Evolutionary conservation across 2,113 vertebrate genomes (phyloP).

Genomic region (Lanius ludovicianus): DNA sequence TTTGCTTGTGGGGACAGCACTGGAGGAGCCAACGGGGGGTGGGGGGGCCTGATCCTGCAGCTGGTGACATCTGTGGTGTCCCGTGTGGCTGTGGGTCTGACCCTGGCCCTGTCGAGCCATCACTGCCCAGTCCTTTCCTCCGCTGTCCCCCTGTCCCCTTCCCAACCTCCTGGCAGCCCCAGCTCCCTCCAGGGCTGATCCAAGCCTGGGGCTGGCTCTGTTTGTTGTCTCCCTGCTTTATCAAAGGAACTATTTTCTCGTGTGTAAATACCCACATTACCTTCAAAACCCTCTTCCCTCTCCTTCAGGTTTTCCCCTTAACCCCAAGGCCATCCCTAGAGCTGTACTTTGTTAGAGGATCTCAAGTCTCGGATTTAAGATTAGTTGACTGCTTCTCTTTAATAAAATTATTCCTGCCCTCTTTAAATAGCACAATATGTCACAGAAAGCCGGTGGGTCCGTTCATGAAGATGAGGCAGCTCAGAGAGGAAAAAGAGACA

Average conservation of each 20-base stretch:
- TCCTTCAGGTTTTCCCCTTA: background rate
- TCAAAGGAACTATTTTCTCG: background rate
- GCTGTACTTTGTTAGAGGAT: background rate
- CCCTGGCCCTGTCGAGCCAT: accelerated
- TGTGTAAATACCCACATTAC: accelerated
- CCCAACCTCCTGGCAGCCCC: background rate
- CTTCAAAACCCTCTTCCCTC: background rate
- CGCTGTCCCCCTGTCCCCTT: accelerated
- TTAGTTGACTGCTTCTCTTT: background rate
- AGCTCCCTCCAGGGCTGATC: background rate
- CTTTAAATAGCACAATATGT: slow-evolving; percentile 29
- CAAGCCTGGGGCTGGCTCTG: accelerated
- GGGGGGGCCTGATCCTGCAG: background rate
- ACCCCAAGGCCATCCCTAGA: background rate
- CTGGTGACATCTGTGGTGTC: accelerated
- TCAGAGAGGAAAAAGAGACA: background rate
- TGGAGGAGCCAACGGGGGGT: background rate
- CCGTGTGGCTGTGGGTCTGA: background rate
- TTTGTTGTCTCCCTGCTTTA: background rate
- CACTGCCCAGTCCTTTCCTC: background rate
- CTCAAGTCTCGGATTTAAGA: background rate
- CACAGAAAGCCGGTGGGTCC: background rate
- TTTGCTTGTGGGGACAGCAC: background rate
- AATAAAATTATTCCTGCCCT: slow-evolving; percentile 24
- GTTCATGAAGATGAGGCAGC: background rate